Percentiles rank a stretch among this genome's conserved stretches.
Conservation (phyloP, 2,888 invertebrate genomes). For the Tachina lurida region DNA sequence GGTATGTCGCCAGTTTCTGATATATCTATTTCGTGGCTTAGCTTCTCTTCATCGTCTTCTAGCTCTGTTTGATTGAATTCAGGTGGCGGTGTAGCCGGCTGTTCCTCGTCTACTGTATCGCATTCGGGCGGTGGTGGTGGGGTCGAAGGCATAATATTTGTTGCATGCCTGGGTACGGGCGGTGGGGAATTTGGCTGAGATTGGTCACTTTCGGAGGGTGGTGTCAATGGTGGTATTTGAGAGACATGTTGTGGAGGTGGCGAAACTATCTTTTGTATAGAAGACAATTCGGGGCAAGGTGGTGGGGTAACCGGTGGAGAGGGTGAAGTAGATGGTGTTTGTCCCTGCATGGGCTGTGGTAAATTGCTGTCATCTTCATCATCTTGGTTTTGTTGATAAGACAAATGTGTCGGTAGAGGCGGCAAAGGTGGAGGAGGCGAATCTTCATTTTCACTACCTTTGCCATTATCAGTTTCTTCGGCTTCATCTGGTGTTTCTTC, state of each 20-base stretch:
- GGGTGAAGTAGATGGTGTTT: conserved; percentile 79
- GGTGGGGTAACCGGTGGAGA: conserved; percentile 81
- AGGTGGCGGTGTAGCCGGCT: conserved; percentile 74
- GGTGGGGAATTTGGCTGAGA: conserved; percentile 80
- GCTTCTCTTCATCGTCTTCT: conserved; percentile 23
- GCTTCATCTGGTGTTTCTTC: conserved; percentile 68
- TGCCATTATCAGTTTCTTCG: conserved; percentile 61
- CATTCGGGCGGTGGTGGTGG: conserved; percentile 70
- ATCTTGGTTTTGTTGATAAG: conserved; percentile 75
- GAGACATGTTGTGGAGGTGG: conserved; percentile 77
- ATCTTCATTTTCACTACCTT: conserved; percentile 74
- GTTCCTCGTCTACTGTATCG: conserved; percentile 69
- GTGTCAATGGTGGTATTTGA: conserved; percentile 77
- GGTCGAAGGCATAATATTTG: conserved; percentile 67
- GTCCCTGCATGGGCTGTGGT: conserved; percentile 68
- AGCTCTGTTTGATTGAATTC: conserved; percentile 71
- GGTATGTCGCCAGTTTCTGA: conserved; percentile 73
- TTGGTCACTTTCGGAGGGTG: conserved; percentile 80
- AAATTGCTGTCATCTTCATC: conserved; percentile 64
- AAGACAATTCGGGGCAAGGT: conserved; percentile 75
- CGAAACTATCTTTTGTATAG: conserved; percentile 75
- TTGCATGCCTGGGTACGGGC: conserved; percentile 69
- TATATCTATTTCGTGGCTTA: conserved; percentile 61
- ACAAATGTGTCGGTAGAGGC: conserved; percentile 80
- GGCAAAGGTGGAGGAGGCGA: conserved; percentile 80